These are phyloP conservation scores for Rhimphoctona megacephalus DNA, from an alignment of 2,888 invertebrate species.

Conservation along the genomic window DNA sequence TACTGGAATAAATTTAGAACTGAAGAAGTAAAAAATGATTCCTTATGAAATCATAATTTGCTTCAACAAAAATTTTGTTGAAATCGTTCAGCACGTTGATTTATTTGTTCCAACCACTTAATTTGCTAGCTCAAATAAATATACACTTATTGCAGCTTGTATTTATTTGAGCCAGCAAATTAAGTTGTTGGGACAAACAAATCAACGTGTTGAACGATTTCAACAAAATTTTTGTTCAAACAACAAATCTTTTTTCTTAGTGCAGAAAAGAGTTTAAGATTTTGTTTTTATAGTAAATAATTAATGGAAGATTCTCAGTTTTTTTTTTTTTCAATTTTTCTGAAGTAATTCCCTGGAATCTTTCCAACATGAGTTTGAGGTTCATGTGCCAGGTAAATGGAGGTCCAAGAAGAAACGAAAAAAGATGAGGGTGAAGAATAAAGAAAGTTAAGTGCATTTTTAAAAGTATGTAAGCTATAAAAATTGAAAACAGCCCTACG, in stretches of 20 bases:
- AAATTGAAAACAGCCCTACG: not conserved
- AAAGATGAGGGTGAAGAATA: not conserved
- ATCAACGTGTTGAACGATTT: too few relatives aligned
- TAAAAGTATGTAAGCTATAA: not conserved
- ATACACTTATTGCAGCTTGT: too few relatives aligned
- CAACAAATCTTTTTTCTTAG: too few relatives aligned
- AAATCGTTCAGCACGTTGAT: too few relatives aligned
- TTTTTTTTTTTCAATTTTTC: not conserved
- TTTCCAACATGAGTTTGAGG: not conserved
- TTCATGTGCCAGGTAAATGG: not conserved
- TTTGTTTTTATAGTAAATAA: not conserved
- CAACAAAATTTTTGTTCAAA: too few relatives aligned
- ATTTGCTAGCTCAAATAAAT: too few relatives aligned
- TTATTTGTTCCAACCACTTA: too few relatives aligned
- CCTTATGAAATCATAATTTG: not conserved
- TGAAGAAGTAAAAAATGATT: not conserved
- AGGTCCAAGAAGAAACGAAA: not conserved
- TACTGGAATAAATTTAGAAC: not conserved
- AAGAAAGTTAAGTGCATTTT: slow-evolving; percentile 4
- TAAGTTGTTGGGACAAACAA: too few relatives aligned
- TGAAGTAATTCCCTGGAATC: not conserved
- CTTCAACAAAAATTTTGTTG: too few relatives aligned
- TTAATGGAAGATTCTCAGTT: not conserved
- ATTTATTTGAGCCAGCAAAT: too few relatives aligned
- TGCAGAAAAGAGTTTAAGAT: not conserved